Conservation (phyloP, 2,797 vertebrate species). For the Hephaestus fuliginosus region DNA sequence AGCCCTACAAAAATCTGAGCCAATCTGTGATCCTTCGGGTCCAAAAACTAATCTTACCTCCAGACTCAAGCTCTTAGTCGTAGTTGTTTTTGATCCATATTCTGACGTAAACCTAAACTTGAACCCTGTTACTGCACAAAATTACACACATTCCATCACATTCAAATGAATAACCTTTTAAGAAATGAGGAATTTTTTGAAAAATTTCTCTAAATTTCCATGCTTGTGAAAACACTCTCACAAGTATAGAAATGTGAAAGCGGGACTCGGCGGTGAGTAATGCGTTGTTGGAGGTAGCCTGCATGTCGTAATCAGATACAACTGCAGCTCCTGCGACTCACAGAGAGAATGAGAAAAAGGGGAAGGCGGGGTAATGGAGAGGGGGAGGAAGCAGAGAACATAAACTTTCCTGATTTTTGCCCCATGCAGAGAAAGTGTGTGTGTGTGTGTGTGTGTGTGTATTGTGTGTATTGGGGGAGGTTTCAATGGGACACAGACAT, state of each 20-base stretch:
- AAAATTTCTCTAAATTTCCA: conserved; percentile 37
- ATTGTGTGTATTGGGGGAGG: conserved; percentile 28
- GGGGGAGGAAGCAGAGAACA: conserved; percentile 47
- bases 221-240: conserved; percentile 55
- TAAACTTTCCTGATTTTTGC: conserved; percentile 63
- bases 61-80: not conserved
- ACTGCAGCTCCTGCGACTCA: conserved; percentile 77
- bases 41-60: not conserved
- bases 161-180: not conserved
- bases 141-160: conserved; percentile 11
- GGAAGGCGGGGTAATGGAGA: conserved; percentile 42
- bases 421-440: conserved; percentile 68
- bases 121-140: conserved; percentile 5
- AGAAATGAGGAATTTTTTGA: conserved; percentile 22
- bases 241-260: conserved; percentile 51
- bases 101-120: not conserved
- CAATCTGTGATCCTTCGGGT: not conserved
- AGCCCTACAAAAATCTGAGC: not conserved
- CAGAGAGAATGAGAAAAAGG: conserved; percentile 46
- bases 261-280: conserved; percentile 84
- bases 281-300: conserved; percentile 84
- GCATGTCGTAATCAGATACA: conserved; percentile 84
- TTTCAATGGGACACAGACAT: conserved; percentile 68
- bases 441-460: conserved; percentile 32
- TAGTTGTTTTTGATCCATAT: not conserved